Conservation (phyloP, 1,140 invertebrate species). For the Drosophila suzukii region DNA sequence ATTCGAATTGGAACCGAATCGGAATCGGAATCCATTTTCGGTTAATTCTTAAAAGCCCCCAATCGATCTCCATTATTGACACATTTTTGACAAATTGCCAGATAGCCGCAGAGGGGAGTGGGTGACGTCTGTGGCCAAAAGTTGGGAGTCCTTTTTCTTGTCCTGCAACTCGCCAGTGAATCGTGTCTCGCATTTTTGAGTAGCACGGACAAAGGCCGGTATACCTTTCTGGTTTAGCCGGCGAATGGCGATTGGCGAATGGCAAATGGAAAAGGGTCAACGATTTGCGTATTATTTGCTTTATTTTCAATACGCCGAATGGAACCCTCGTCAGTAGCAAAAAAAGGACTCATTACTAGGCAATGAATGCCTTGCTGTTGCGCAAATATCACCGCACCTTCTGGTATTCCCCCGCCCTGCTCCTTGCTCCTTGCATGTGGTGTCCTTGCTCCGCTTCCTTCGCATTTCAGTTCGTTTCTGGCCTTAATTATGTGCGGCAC, state of each 20-base stretch:
- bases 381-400: conserved; percentile 41
- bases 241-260: conserved; percentile 33
- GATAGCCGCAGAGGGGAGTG: conserved; percentile 45
- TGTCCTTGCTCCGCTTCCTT: conserved; percentile 80
- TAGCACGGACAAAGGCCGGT: conserved; percentile 36
- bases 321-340: conserved; percentile 70
- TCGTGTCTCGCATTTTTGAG: conserved; percentile 68
- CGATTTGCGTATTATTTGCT: conserved; percentile 74
- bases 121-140: conserved; percentile 32
- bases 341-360: conserved; percentile 50
- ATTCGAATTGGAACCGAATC: conserved; percentile 10
- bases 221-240: conserved; percentile 57
- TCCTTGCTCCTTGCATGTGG: conserved; percentile 30
- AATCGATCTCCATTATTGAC: conserved; percentile 81
- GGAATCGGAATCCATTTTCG: conserved; percentile 50
- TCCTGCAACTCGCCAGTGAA: conserved; percentile 45
- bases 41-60: conserved; percentile 60
- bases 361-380: conserved; percentile 49
- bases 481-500: conserved; percentile 79
- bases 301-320: conserved; percentile 65
- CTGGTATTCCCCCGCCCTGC: background rate
- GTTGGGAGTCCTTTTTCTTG: conserved; percentile 38
- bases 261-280: conserved; percentile 61
- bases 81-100: conserved; percentile 82
- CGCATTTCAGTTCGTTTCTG: conserved; percentile 61